phyloP scores from a whole-genome alignment of 2,797 vertebrate species.

The Sebastes cheni region DNA sequence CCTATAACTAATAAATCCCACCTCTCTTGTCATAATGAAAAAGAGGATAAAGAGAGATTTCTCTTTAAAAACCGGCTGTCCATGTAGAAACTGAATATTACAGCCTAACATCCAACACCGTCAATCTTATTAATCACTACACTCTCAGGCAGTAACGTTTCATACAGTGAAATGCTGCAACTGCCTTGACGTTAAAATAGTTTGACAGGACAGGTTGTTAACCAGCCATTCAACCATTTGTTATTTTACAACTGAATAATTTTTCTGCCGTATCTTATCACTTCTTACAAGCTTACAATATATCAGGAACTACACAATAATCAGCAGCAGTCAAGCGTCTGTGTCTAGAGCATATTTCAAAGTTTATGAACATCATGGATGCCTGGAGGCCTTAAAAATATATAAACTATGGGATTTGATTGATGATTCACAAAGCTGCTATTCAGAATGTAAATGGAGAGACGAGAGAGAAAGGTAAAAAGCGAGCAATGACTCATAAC shows the following conservation, averaged over 20 bases:
- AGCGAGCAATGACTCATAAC: neutral
- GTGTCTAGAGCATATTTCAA: neutral
- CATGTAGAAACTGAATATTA: conserved; percentile 15
- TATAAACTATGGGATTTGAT: neutral
- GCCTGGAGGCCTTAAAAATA: neutral
- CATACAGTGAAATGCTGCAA: conserved; percentile 3
- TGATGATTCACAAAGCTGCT: neutral
- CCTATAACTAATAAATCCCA: conserved; percentile 9
- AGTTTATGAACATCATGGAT: neutral
- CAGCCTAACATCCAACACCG: conserved; percentile 9
- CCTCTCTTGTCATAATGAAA: conserved; percentile 17
- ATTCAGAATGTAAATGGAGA: neutral
- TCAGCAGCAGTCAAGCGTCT: neutral
- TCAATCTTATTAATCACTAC: conserved; percentile 25
- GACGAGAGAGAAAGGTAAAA: neutral
- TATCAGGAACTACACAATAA: neutral
- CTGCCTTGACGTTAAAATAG: neutral
- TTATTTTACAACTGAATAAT: neutral
- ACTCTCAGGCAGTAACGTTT: conserved; percentile 12
- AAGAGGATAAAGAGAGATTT: neutral
- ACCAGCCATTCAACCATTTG: neutral
- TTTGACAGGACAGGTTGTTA: conserved; percentile 21
- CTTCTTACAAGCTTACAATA: neutral
- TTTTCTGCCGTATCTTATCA: neutral
- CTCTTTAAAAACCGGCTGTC: neutral